Evolutionary conservation across 2,113 vertebrate genomes (phyloP).

Genomic region (Notarius lentiginosus): DNA sequence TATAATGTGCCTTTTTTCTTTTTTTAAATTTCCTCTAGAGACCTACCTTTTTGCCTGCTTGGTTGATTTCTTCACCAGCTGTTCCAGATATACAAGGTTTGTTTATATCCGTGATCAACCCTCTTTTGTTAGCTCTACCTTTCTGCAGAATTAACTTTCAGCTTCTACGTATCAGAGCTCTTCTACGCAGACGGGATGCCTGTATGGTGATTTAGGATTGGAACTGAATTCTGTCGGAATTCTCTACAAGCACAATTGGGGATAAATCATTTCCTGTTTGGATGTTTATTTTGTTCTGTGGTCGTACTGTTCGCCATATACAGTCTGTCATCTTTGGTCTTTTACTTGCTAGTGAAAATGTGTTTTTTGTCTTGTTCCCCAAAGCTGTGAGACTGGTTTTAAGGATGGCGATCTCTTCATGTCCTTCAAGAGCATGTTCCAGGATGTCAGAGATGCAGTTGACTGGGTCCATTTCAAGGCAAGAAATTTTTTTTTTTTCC

Average conservation of each 20-base stretch:
- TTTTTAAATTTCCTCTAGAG: constrained; percentile 71
- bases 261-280: neutral
- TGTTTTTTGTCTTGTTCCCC: constrained; percentile 63
- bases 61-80: constrained; percentile 98
- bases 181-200: neutral
- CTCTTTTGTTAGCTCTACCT: neutral
- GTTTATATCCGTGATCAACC: constrained; percentile 22
- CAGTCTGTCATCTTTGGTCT: neutral
- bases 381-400: constrained; percentile 94
- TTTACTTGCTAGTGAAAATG: constrained; percentile 52
- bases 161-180: neutral
- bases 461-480: constrained; percentile 99
- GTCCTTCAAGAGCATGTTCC: constrained; percentile 99
- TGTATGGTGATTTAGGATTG: neutral
- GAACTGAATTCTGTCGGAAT: neutral
- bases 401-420: constrained; percentile 99
- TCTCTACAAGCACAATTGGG: neutral
- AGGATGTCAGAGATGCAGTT: constrained; percentile 95
- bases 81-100: constrained; percentile 92
- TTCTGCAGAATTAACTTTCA: neutral
- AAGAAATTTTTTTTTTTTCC: constrained; percentile 26
- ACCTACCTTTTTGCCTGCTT: constrained; percentile 98
- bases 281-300: neutral
- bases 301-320: neutral
- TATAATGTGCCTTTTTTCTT: neutral